Base-by-base conservation (phyloP, 2,888 invertebrate species). In the Galeopsomyia nigrocyanea region DNA sequence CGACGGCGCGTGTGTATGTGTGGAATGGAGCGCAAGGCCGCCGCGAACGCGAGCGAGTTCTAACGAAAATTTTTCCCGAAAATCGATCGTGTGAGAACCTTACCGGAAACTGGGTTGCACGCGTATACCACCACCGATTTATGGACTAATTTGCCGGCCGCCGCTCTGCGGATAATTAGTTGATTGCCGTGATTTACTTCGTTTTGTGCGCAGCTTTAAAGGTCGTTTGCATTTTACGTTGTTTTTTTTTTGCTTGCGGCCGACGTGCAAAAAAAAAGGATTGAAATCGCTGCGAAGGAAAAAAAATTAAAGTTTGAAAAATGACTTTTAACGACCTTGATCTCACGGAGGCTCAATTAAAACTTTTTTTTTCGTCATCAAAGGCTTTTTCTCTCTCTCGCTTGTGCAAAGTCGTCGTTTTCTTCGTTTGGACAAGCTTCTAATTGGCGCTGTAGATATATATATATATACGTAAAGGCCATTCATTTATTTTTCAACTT, bases 381-480 rank as follows among this genome's bases (percentile, higher is more conserved):
- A 22, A 49, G 46, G 58, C 53, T 26, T 26, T 26, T 10, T 39
- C 39, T 10, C 39, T 39, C 39, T 39, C 39, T 53, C 16, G 63
- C 53, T 22, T 50, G 50, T 31, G 46, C 62, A 22, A 56, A 39
- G 19, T 26, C 62, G 56, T n/a, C 22, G 46, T n/a, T 19, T 55
- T 17, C 64, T 64, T 72, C 68, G 58, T 47, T 50, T 57, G 39
- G 39, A 31, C 55, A 61, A 73, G 68, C 68, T 68, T 73, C 31
- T 68, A 73, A 69, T 69, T 73, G 66, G 50, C 66, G 62, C 51
- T 66, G 73, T 68, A 73, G 60, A 60, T 60, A 64, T 47, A 22
- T 68, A 26, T 5, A 5, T 26, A n/a, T n/a, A n/a, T n/a, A n/a
- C n/a, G n/a, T n/a, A n/a, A 73, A 65, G 57, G 57, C 19, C 55